phyloP scores from a whole-genome alignment of 2,797 vertebrate genomes.

The Myotis findleyi region DNA sequence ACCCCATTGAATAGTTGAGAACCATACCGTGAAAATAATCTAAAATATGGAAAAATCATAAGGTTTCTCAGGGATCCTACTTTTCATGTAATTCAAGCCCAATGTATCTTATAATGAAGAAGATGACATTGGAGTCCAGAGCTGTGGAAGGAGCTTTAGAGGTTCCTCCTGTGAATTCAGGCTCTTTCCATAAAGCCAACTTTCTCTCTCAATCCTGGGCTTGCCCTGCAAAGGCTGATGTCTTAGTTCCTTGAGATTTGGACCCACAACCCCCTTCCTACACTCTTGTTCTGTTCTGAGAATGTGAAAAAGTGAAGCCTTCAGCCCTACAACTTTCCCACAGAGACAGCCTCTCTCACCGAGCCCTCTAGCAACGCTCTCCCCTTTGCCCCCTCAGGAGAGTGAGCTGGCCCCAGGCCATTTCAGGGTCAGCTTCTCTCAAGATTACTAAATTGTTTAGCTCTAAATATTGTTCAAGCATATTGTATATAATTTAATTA shows the following conservation, averaged over 20 bases:
- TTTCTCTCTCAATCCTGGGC: not conserved
- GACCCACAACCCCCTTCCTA: not conserved
- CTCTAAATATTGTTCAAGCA: not conserved
- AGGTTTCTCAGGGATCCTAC: not conserved
- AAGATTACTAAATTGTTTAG: not conserved
- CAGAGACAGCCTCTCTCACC: not conserved
- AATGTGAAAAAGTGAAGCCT: not conserved
- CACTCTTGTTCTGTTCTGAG: not conserved
- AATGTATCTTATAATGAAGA: not conserved
- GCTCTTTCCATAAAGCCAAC: not conserved
- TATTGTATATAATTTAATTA: not conserved
- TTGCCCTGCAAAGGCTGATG: not conserved
- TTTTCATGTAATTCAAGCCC: not conserved
- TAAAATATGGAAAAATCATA: not conserved
- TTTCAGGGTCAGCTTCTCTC: not conserved
- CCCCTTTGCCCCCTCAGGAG: not conserved
- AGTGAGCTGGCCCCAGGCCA: not conserved
- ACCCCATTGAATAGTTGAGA: not conserved
- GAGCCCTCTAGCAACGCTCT: not conserved
- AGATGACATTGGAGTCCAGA: not conserved
- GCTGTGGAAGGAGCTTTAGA: no score
- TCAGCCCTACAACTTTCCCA: no score
- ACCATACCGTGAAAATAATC: not conserved
- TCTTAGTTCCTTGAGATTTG: not conserved
- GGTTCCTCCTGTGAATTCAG: not conserved